Conservation (phyloP, 2,797 vertebrate species). For the Lemur catta region DNA sequence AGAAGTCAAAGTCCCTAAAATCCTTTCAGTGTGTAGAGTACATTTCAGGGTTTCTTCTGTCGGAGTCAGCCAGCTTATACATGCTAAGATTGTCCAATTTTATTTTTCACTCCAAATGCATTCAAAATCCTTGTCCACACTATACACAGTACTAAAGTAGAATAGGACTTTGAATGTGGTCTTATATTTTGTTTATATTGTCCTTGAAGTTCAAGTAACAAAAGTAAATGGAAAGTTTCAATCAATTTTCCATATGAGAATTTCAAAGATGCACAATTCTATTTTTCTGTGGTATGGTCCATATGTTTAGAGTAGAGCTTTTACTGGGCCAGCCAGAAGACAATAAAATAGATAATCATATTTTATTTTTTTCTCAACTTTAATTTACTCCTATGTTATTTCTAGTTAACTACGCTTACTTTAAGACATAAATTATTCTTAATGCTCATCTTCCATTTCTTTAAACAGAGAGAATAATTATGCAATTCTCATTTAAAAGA, state of each 20-base stretch:
- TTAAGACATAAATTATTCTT: conserved; percentile 62
- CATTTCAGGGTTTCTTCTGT: conserved; percentile 56
- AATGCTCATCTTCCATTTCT: conserved; percentile 41
- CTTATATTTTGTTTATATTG: conserved; percentile 35
- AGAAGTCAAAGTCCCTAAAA: conserved; percentile 49
- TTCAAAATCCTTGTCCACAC: conserved; percentile 60
- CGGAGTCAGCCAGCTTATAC: conserved; percentile 26
- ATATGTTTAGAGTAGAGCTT: background rate
- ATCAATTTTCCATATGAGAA: conserved; percentile 51
- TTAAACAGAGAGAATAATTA: background rate
- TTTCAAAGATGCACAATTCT: conserved; percentile 22
- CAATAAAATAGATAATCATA: background rate
- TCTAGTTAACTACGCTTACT: conserved; percentile 44
- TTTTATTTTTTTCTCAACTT: conserved; percentile 7
- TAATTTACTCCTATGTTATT: conserved; percentile 14
- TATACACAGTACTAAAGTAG: background rate
- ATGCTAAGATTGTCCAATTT: conserved; percentile 27
- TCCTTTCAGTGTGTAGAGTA: background rate
- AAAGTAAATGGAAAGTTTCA: conserved; percentile 46
- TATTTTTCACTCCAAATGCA: conserved; percentile 56
- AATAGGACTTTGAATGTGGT: background rate
- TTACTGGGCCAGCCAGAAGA: background rate
- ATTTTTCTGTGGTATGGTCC: background rate
- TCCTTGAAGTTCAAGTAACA: conserved; percentile 58
- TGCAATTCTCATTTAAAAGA: background rate